A percentile compares a stretch with the other conserved stretches of the same genome.
Conservation (phyloP, 37 sponge, comb jelly and placozoan genomes). For the Hexactinellida sp. region DNA sequence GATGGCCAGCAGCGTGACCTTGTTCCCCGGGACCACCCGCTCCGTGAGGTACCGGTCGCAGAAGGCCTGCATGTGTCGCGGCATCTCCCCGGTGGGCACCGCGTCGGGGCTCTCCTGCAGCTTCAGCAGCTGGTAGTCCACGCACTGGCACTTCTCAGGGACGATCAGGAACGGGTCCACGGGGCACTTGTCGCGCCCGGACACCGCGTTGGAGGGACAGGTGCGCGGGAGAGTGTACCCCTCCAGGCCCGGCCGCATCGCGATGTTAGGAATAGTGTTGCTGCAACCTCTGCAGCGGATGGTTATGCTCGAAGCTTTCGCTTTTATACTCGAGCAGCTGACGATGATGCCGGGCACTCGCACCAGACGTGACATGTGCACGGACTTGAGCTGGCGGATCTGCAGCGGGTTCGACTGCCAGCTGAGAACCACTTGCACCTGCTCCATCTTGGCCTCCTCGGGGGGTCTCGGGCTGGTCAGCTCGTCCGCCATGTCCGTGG, state of each 20-base stretch:
- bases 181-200: slow-evolving; percentile 78
- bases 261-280: slow-evolving; percentile 46
- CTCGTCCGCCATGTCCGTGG: slow-evolving; percentile 90
- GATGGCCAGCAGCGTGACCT: slow-evolving; percentile 78
- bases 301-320: slow-evolving; percentile 89
- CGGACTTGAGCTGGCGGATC: slow-evolving; percentile 86
- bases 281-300: slow-evolving; percentile 88
- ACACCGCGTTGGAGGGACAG: slow-evolving; percentile 55
- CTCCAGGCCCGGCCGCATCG: slow-evolving; percentile 82
- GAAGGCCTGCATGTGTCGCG: slow-evolving; percentile 95
- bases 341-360: slow-evolving; percentile 91
- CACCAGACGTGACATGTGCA: slow-evolving; percentile 90
- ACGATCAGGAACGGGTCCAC: slow-evolving; percentile 93
- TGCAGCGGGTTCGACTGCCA: slow-evolving; percentile 57
- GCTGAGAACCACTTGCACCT: slow-evolving; percentile 75
- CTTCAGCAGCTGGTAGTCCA: slow-evolving; percentile 93
- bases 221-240: slow-evolving; percentile 82
- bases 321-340: slow-evolving; percentile 73
- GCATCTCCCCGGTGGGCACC: slow-evolving; percentile 94
- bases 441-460: slow-evolving; percentile 73
- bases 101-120: slow-evolving; percentile 94
- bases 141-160: slow-evolving; percentile 98
- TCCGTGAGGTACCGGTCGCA: slow-evolving; percentile 78
- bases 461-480: slow-evolving; percentile 77
- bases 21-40: slow-evolving; percentile 87